A percentile compares a stretch with the other conserved stretches of the same genome.
Evolutionary conservation across 2,888 invertebrate species (phyloP).

Genomic region (Seira musarum): DNA sequence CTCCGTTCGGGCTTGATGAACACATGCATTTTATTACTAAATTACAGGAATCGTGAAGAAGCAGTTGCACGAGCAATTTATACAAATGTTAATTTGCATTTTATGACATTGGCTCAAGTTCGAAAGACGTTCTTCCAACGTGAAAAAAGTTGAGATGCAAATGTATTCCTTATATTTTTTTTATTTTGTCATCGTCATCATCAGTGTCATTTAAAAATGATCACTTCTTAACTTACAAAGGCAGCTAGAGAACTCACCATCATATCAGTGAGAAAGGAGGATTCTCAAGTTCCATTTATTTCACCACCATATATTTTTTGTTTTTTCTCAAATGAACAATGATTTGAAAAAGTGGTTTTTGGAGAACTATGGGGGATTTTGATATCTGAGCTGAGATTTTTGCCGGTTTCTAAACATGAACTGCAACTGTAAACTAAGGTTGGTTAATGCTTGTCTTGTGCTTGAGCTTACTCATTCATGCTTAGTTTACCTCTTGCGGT

Average conservation of each 20-base stretch:
- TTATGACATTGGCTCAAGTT: conserved; percentile 9
- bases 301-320: background rate
- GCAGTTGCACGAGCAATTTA: conserved; percentile 15
- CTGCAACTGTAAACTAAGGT: background rate
- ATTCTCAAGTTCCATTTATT: conserved; percentile 3
- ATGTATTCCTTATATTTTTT: background rate
- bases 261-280: background rate
- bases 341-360: conserved; percentile 1
- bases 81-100: conserved; percentile 15
- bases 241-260: too few relatives aligned
- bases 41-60: conserved; percentile 13
- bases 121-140: background rate
- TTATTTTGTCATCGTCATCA: conserved; percentile 21
- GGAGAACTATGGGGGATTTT: conserved; percentile 4
- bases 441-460: background rate
- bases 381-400: conserved; percentile 8
- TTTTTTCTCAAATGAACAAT: conserved; percentile 4
- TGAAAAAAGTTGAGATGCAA: background rate
- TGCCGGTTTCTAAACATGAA: background rate
- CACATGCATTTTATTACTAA: conserved; percentile 15
- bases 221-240: conserved; percentile 14
- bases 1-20: conserved; percentile 9
- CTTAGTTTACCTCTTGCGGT: conserved; percentile 54
- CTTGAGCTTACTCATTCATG: background rate
- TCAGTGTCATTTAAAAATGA: conserved; percentile 38